phyloP scores from a whole-genome alignment of 2,797 vertebrate genomes.

The Agapornis canus region DNA sequence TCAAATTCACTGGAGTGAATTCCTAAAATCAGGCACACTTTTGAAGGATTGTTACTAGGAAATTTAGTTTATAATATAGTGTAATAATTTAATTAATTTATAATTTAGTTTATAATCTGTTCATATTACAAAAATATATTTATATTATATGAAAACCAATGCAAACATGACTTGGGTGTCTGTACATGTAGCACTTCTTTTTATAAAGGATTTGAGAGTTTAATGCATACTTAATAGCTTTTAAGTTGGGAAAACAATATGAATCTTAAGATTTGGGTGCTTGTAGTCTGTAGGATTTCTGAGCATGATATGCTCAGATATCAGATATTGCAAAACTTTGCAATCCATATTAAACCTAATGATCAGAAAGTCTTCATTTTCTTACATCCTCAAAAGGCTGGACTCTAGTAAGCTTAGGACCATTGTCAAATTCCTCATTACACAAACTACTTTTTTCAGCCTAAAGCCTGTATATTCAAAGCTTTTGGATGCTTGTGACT shows the following conservation, averaged over 20 bases:
- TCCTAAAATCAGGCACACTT: conserved; percentile 48
- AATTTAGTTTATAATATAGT: conserved; percentile 61
- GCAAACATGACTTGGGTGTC: conserved; percentile 32
- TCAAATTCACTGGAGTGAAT: neutral
- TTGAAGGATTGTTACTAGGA: neutral
- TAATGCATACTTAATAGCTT: conserved; percentile 57
- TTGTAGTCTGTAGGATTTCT: neutral
- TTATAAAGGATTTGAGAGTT: conserved; percentile 54
- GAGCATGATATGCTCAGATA: neutral
- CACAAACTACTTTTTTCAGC: neutral
- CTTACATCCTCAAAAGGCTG: neutral
- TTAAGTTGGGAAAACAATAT: neutral
- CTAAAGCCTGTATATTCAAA: neutral
- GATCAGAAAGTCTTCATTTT: neutral
- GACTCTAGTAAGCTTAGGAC: neutral
- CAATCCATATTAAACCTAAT: neutral
- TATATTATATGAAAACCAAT: conserved; percentile 63
- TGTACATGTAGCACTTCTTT: conserved; percentile 63
- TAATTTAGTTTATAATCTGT: conserved; percentile 59
- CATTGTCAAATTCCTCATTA: neutral
- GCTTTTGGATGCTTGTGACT: neutral
- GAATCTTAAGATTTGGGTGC: neutral
- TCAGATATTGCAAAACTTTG: neutral
- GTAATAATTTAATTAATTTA: neutral
- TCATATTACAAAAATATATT: conserved; percentile 51